Conservation (phyloP, 1,140 invertebrate species). For the Papilio polyxenes region DNA sequence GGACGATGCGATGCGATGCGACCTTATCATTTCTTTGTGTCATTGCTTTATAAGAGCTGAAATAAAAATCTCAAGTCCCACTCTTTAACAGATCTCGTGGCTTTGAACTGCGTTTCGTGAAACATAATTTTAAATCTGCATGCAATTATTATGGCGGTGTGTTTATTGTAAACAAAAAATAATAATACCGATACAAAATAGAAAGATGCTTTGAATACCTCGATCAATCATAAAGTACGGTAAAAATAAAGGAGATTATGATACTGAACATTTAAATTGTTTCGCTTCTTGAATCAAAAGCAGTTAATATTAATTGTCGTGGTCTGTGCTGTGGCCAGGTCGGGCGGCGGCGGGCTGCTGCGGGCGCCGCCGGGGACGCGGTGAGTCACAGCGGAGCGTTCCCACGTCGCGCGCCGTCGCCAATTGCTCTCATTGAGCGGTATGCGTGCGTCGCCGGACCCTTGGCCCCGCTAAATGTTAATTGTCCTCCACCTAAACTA, state of each 20-base stretch:
- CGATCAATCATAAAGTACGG: too few species aligned
- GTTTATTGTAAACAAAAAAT: neutral
- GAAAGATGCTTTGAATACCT: too few species aligned
- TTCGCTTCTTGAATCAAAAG: neutral
- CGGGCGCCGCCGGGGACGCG: conserved; percentile 22
- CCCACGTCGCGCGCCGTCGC: conserved; percentile 58
- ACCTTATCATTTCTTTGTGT: conserved; percentile 22
- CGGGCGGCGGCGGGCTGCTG: neutral
- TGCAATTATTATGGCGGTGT: neutral
- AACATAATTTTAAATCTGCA: neutral
- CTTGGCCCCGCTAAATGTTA: conserved; percentile 64
- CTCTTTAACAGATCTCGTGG: neutral
- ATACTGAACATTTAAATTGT: neutral
- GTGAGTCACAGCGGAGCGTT: conserved; percentile 60
- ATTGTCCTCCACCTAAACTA: conserved; percentile 63
- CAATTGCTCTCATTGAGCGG: conserved; percentile 69
- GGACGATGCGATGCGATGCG: neutral
- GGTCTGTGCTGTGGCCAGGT: neutral
- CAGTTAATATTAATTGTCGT: neutral
- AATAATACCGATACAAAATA: neutral
- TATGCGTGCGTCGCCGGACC: conserved; percentile 62
- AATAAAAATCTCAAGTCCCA: neutral
- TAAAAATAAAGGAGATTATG: neutral
- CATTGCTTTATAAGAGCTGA: conserved; percentile 12
- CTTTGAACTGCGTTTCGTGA: neutral